phyloP scores from a whole-genome alignment of 2,113 vertebrate genomes.

The Orycteropus afer region DNA sequence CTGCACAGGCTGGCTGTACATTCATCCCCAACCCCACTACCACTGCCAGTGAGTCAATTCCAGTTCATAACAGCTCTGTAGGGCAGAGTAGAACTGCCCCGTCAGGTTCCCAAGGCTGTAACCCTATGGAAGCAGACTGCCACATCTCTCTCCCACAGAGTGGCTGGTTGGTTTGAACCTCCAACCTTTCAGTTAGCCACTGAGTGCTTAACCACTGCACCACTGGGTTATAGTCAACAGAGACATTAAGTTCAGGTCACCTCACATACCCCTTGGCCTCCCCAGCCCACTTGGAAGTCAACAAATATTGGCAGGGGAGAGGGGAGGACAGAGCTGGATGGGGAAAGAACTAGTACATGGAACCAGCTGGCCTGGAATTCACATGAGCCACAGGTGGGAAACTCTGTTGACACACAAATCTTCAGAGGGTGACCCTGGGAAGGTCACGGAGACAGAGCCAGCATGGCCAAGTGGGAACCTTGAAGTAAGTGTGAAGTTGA shows the following conservation, averaged over 20 bases:
- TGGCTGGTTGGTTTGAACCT: not conserved
- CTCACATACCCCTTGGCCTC: not conserved
- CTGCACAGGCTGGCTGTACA: not conserved
- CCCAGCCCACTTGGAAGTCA: not conserved
- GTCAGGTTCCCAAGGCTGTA: not conserved
- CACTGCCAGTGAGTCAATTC: not conserved
- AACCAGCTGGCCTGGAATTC: conserved; percentile 16
- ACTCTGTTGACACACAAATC: not conserved
- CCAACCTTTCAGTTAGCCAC: not conserved
- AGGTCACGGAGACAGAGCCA: not conserved
- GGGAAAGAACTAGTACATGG: not conserved
- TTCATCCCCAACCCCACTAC: not conserved
- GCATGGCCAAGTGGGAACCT: not conserved
- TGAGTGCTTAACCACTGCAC: not conserved
- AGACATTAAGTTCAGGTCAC: not conserved
- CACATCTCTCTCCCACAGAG: not conserved
- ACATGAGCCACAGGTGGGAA: not conserved
- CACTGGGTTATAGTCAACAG: not conserved
- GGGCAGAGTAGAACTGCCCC: not conserved
- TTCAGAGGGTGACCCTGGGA: not conserved
- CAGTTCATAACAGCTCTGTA: no score
- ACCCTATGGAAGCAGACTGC: not conserved
- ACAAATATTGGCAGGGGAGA: not conserved
- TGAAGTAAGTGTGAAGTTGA: not conserved
- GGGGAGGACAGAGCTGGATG: not conserved